phyloP scores from a whole-genome alignment of 2,113 vertebrate species.

The Semnornis frantzii region DNA sequence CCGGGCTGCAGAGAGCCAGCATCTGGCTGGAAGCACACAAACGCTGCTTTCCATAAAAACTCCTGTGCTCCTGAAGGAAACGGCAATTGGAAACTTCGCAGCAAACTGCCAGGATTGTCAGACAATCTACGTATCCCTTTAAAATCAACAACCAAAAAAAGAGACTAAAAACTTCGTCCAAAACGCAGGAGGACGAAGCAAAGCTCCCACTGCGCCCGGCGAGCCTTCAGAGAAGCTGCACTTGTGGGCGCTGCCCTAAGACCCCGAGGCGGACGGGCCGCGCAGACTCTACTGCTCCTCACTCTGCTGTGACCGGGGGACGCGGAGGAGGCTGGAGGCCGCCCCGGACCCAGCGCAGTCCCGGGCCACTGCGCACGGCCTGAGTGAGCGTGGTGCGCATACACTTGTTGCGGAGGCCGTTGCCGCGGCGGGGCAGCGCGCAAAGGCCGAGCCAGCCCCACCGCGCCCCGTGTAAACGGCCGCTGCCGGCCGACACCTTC shows the following conservation, averaged over 20 bases:
- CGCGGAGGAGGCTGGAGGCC: background rate
- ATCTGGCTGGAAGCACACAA: background rate
- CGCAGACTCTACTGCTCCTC: background rate
- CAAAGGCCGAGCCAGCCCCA: background rate
- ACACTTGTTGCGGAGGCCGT: background rate
- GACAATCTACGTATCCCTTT: background rate
- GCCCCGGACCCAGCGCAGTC: background rate
- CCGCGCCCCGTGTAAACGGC: background rate
- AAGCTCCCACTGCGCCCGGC: background rate
- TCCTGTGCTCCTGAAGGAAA: background rate
- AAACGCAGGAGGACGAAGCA: background rate
- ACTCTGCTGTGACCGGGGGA: background rate
- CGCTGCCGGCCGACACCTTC: background rate
- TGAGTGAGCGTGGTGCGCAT: background rate
- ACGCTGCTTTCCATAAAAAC: background rate
- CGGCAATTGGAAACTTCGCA: background rate
- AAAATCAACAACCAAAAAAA: too few species aligned
- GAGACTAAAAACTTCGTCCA: background rate
- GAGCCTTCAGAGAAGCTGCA: background rate
- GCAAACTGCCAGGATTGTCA: background rate
- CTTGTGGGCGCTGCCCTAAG: background rate
- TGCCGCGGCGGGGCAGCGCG: background rate
- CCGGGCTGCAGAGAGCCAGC: background rate
- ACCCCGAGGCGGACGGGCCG: background rate
- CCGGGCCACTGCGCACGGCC: background rate